phyloP scores from a whole-genome alignment of 2,888 invertebrate species.

The Gasteruption jaculator region DNA sequence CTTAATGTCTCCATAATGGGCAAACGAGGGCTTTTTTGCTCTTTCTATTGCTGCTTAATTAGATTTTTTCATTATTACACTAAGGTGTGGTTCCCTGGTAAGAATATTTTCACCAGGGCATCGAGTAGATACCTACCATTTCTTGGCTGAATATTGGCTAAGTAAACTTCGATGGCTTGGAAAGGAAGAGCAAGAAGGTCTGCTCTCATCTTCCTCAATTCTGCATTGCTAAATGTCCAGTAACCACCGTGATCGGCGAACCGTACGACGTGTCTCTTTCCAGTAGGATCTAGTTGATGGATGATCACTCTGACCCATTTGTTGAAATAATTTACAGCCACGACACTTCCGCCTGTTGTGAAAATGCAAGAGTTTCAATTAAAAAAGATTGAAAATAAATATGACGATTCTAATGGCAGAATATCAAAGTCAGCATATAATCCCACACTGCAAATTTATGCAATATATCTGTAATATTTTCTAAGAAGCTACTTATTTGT shows the following conservation, averaged over 20 bases:
- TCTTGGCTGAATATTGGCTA: conserved; percentile 82
- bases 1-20: no score
- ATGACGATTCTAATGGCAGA: neutral
- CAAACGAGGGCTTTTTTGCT: no score
- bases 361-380: conserved; percentile 13
- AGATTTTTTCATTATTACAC: neutral
- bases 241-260: conserved; percentile 96
- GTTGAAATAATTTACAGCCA: conserved; percentile 78
- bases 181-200: conserved; percentile 94
- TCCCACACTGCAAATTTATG: no score
- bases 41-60: conserved; percentile 2
- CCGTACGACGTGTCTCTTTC: conserved; percentile 73
- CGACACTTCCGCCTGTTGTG: conserved; percentile 75
- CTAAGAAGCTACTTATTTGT: conserved; percentile 23
- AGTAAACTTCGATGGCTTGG: conserved; percentile 92
- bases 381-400: conserved; percentile 10
- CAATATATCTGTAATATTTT: no score
- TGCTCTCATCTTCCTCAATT: conserved; percentile 85
- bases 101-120: neutral
- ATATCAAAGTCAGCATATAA: no score
- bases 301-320: conserved; percentile 64
- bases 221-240: conserved; percentile 68
- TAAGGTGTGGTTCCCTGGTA: conserved; percentile 1
- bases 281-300: conserved; percentile 59
- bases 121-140: conserved; percentile 58